A percentile compares a stretch with the other conserved stretches of the same genome.
phyloP scores from a whole-genome alignment of 2,888 invertebrate genomes.

The Pantelozetes paolii region DNA sequence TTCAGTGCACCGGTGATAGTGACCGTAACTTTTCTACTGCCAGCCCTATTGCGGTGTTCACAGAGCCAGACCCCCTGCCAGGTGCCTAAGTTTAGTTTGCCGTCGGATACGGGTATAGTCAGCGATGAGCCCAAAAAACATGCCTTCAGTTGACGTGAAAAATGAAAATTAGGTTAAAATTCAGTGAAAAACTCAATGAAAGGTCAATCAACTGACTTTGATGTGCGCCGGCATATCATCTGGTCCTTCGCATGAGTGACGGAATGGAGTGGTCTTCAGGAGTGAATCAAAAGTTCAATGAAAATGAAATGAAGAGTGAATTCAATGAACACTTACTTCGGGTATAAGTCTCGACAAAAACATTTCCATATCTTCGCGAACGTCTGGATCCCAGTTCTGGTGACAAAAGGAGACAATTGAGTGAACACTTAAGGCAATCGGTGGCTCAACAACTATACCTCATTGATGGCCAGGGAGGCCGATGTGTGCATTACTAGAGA shows the following conservation, averaged over 20 bases:
- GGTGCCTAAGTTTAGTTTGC: conserved; percentile 87
- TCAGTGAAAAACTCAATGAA: not conserved
- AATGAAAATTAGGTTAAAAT: no score
- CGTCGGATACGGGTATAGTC: conserved; percentile 92
- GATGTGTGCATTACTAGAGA: conserved; percentile 90
- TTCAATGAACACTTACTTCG: conserved; percentile 59
- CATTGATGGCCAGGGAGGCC: conserved; percentile 92
- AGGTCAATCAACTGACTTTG: conserved; percentile 57
- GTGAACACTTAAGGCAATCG: not conserved
- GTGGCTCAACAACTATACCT: conserved; percentile 48
- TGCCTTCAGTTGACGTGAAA: conserved; percentile 55
- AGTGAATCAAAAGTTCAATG: conserved; percentile 44
- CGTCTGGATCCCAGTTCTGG: conserved; percentile 95
- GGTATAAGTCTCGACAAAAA: conserved; percentile 98
- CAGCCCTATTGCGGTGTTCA: conserved; percentile 90
- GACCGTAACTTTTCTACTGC: conserved; percentile 47
- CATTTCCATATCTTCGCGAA: conserved; percentile 96
- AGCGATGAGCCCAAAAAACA: conserved; percentile 91
- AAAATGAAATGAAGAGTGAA: not conserved
- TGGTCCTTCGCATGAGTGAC: conserved; percentile 95
- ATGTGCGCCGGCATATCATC: conserved; percentile 99
- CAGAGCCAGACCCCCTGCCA: conserved; percentile 99
- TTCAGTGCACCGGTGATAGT: conserved; percentile 47
- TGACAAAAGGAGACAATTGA: conserved; percentile 38
- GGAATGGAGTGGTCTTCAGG: conserved; percentile 75